These are phyloP conservation scores for Autographa pulchrina DNA, from an alignment of 2,888 invertebrate genomes.

Conservation along the genomic window DNA sequence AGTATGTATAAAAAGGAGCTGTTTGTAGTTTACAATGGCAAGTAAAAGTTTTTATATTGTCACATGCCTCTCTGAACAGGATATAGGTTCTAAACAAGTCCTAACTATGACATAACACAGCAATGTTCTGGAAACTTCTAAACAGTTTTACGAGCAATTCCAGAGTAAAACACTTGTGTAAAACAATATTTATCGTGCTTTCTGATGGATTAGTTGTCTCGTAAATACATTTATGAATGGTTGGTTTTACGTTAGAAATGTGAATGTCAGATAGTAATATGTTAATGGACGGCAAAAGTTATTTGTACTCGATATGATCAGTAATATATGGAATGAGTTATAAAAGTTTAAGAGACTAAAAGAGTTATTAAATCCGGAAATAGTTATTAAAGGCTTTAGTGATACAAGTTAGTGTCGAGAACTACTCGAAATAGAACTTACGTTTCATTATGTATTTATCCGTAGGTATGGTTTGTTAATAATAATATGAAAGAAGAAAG, in stretches of 20 bases:
- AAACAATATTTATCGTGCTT: conserved; percentile 33
- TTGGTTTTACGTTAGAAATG: conserved; percentile 8
- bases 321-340: neutral
- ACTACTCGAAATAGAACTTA: no score
- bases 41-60: no score
- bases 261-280: conserved; percentile 10
- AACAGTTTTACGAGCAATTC: conserved; percentile 44
- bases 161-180: conserved; percentile 25
- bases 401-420: no score
- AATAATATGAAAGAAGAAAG: no score
- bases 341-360: neutral
- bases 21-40: no score
- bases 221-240: conserved; percentile 36
- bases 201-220: conserved; percentile 51
- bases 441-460: no score
- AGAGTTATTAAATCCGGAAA: no score
- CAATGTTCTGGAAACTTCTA: conserved; percentile 23
- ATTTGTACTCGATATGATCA: conserved; percentile 3
- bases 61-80: neutral
- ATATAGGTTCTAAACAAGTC: conserved; percentile 1
- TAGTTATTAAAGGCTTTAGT: no score
- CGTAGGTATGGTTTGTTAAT: no score
- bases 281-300: conserved; percentile 2
- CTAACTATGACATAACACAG: conserved; percentile 16
- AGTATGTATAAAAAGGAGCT: no score